Percentiles rank a stretch among this genome's conserved stretches.
Conservation (phyloP, 2,888 invertebrate genomes). For the Limenitis camilla region DNA sequence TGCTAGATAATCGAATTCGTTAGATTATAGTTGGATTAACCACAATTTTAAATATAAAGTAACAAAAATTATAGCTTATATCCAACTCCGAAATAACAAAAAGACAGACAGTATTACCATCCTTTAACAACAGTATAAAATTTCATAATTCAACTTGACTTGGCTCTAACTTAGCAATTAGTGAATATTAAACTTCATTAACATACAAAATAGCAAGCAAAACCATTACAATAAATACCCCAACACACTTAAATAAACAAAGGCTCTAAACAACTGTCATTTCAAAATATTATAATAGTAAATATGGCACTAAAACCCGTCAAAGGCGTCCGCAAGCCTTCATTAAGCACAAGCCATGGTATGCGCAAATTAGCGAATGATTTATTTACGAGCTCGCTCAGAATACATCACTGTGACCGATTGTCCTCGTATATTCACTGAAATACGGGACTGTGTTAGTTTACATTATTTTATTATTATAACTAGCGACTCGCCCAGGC, state of each 20-base stretch:
- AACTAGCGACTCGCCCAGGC: not conserved
- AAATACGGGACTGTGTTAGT: not conserved
- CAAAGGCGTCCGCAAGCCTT: conserved; percentile 6
- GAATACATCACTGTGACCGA: conserved; percentile 22
- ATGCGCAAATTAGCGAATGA: conserved; percentile 29
- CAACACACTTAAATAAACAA: not conserved
- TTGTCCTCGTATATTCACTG: conserved; percentile 12
- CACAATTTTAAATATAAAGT: no score
- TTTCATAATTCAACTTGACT: no score
- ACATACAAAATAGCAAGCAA: no score
- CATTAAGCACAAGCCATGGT: conserved; percentile 13
- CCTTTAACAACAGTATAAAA: no score
- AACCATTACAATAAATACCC: no score
- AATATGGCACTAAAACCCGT: not conserved
- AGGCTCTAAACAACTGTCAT: not conserved
- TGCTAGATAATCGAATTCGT: no score
- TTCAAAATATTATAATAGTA: not conserved
- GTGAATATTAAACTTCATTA: no score
- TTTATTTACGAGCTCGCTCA: conserved; percentile 26
- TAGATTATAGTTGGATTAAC: no score
- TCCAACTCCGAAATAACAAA: no score
- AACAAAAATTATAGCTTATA: no score
- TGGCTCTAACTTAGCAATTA: no score
- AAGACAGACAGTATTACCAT: no score
- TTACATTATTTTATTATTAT: conserved; percentile 7